Evolutionary conservation across 2,797 vertebrate genomes (phyloP).

Genomic region (Mallotus villosus): DNA sequence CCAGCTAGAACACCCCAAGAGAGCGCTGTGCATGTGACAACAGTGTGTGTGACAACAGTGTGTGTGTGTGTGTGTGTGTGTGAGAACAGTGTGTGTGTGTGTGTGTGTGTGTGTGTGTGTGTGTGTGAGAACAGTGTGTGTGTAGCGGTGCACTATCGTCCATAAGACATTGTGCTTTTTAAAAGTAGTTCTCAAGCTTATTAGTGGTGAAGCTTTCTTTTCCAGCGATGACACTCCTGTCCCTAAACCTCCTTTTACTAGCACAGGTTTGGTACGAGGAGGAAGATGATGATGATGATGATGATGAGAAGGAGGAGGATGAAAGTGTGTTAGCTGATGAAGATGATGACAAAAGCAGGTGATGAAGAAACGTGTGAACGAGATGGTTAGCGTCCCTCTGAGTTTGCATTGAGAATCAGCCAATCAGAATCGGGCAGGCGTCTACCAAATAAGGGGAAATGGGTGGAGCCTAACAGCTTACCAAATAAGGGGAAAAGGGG

Average conservation of each 20-base stretch:
- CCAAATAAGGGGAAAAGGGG: conserved; percentile 40
- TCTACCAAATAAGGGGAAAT: conserved; percentile 51
- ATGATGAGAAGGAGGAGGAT: background rate
- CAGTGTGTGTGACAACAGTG: conserved; percentile 3
- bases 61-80: too few relatives aligned
- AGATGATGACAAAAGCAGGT: conserved; percentile 4
- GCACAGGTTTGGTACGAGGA: background rate
- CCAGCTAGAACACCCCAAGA: conserved; percentile 12
- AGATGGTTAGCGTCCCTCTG: conserved; percentile 14
- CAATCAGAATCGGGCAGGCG: conserved; percentile 11
- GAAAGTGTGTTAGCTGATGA: background rate
- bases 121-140: conserved; percentile 10
- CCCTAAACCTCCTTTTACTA: conserved; percentile 18
- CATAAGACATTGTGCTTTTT: background rate
- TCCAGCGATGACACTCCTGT: conserved; percentile 27
- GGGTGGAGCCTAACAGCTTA: conserved; percentile 20
- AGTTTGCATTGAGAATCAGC: conserved; percentile 12
- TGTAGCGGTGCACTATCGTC: conserved; percentile 18
- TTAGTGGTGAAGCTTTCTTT: conserved; percentile 12
- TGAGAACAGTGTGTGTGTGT: conserved; percentile 13
- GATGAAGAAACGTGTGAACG: conserved; percentile 36
- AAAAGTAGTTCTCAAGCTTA: conserved; percentile 1
- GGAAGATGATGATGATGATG: background rate
- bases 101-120: too few relatives aligned
- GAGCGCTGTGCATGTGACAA: conserved; percentile 7